A percentile compares a stretch with the other conserved stretches of the same genome.
phyloP scores from a whole-genome alignment of 2,113 vertebrate species.

The Colistium nudipinnis region DNA sequence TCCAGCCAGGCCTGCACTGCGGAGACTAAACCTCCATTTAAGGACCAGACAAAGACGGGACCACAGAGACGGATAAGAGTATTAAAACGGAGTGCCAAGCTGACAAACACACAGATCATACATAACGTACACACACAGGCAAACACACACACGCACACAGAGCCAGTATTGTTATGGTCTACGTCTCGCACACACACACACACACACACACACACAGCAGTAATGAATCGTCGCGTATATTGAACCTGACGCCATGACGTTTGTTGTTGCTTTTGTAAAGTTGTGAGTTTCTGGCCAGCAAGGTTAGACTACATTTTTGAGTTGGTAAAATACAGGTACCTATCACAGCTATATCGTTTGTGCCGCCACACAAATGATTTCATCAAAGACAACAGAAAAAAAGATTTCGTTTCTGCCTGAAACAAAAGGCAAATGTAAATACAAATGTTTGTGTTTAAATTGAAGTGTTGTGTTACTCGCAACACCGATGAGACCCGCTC shows the following conservation, averaged over 20 bases:
- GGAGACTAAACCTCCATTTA: constrained; percentile 87
- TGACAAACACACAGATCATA: constrained; percentile 58
- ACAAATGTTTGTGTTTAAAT: too few relatives aligned
- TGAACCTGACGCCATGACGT: background rate
- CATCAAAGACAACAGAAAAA: background rate
- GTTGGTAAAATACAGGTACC: background rate
- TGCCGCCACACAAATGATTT: background rate
- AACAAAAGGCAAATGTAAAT: background rate
- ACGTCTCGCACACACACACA: constrained; percentile 20
- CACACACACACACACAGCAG: constrained; percentile 21
- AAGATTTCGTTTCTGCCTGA: background rate
- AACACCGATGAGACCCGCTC: background rate
- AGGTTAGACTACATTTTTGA: background rate
- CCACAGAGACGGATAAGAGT: constrained; percentile 75
- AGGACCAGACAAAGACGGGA: constrained; percentile 83
- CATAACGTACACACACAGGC: constrained; percentile 28
- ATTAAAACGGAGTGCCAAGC: constrained; percentile 75
- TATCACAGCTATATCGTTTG: background rate
- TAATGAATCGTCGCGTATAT: constrained; percentile 2
- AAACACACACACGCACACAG: constrained; percentile 31
- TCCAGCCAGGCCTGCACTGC: constrained; percentile 78
- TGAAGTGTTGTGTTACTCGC: background rate
- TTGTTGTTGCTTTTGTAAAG: background rate
- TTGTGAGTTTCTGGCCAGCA: background rate
- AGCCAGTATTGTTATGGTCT: background rate